Base-by-base conservation (phyloP, 2,797 vertebrate genomes). In the Scyliorhinus canicula region DNA sequence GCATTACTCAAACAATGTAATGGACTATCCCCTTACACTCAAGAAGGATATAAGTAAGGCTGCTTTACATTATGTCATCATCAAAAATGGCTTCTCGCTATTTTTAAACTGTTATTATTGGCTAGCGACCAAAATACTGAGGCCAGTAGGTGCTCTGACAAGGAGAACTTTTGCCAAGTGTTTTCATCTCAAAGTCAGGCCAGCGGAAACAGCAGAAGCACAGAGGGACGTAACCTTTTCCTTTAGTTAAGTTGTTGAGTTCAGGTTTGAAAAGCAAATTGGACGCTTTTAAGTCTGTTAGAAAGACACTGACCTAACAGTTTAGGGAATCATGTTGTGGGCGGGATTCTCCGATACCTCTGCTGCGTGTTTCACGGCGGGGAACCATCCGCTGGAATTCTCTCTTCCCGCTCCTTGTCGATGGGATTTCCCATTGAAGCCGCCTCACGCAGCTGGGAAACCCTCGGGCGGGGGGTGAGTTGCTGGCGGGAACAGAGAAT, bases 51-150 rank as follows among this genome's bases (percentile, higher is more conserved):
- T 69, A 94, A 74, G 93, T 52, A n/a, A 71, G 67, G 50, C 93
- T 74, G 93, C 50, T 71, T 94, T 74, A 94, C 50, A 74, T 94
- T 55, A 74, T 55, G 93, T 94, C 93, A 74, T 94, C 93, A 74
- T 74, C 93, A 28, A 50, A 94, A 55, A 69, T 47, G 31, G 67
- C 74, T 94, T 71, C 93, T 74, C 28, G 47, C 67, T 90, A 90
- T 90, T 90, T 90, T 60, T 90, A 90, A 60, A 60, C 55, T 60
- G 86, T 90, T 90, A 60, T 55, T 90, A 60, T 90, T 90, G 86
- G 86, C 57, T 19, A 19, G 52, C 35, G 52, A 90, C 86, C 86
- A 90, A 90, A n/a, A 90, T 90, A 90, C 55, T 60, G 86, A 60
- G 86, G 86, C 31, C 86, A 60, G 55, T 90, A 90, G 11, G 47